These are phyloP conservation scores for Galagoides demidoff DNA, from an alignment of 2,797 vertebrate species.

Conservation along the genomic window DNA sequence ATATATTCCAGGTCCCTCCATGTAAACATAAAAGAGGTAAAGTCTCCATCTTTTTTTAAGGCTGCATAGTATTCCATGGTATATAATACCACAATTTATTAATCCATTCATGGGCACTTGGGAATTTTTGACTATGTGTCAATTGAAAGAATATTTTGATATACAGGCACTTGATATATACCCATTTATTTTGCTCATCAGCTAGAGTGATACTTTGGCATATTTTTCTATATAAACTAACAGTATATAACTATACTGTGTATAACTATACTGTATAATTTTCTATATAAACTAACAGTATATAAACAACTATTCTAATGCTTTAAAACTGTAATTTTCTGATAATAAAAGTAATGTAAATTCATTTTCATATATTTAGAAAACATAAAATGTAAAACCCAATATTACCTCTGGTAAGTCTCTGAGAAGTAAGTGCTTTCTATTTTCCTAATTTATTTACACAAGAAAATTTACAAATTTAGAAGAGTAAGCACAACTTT, in stretches of 20 bases:
- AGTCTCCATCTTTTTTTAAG: no score
- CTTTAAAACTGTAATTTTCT: not conserved
- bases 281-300: not conserved
- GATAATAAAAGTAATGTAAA: not conserved
- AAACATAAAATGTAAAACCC: not conserved
- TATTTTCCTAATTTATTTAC: not conserved
- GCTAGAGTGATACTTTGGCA: not conserved
- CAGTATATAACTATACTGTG: no score
- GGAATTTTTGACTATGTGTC: not conserved
- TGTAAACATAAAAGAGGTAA: no score
- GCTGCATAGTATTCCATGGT: no score
- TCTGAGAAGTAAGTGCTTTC: not conserved
- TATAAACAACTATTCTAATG: not conserved
- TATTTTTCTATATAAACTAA: conserved; percentile 1
- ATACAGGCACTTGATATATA: not conserved
- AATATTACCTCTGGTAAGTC: not conserved
- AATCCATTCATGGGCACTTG: no score
- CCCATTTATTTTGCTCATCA: not conserved
- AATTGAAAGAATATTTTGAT: not conserved
- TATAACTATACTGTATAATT: not conserved
- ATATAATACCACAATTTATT: no score
- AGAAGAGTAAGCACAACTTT: not conserved
- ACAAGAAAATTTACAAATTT: not conserved
- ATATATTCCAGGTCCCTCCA: no score
- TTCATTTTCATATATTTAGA: not conserved